A percentile compares a stretch with the other conserved stretches of the same genome.
phyloP scores from a whole-genome alignment of 2,888 invertebrate species.

The Xanthia icteritia region DNA sequence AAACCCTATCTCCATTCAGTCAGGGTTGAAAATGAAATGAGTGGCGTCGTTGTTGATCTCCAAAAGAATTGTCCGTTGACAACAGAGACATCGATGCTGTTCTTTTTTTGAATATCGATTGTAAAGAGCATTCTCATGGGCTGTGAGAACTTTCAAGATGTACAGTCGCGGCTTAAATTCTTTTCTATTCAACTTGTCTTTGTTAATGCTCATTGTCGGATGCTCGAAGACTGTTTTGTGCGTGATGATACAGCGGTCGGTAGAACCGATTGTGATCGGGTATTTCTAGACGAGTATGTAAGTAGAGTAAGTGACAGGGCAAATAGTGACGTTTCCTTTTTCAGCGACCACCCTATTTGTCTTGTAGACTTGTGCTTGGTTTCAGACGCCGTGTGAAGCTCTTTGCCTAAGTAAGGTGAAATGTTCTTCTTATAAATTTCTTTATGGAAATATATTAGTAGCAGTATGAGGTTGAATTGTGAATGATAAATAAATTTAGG shows the following conservation, averaged over 20 bases:
- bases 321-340: slow-evolving; percentile 73
- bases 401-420: background rate
- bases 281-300: slow-evolving; percentile 66
- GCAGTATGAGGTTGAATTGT: background rate
- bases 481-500: background rate
- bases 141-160: slow-evolving; percentile 87
- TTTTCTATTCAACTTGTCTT: slow-evolving; percentile 82
- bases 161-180: slow-evolving; percentile 85
- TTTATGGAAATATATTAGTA: background rate
- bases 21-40: slow-evolving; percentile 68
- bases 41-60: slow-evolving; percentile 77
- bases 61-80: slow-evolving; percentile 89
- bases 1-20: slow-evolving; percentile 56
- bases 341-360: slow-evolving; percentile 52
- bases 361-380: background rate
- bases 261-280: slow-evolving; percentile 50
- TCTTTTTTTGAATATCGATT: slow-evolving; percentile 90
- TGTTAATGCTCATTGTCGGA: slow-evolving; percentile 75
- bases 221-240: slow-evolving; percentile 67
- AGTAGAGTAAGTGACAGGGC: slow-evolving; percentile 67
- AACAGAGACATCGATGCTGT: slow-evolving; percentile 89
- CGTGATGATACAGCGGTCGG: slow-evolving; percentile 72
- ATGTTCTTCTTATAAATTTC: background rate
- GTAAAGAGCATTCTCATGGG: slow-evolving; percentile 89
- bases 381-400: background rate